These are phyloP conservation scores for Nibea coibor DNA, from an alignment of 2,113 vertebrate species.

Conservation along the genomic window DNA sequence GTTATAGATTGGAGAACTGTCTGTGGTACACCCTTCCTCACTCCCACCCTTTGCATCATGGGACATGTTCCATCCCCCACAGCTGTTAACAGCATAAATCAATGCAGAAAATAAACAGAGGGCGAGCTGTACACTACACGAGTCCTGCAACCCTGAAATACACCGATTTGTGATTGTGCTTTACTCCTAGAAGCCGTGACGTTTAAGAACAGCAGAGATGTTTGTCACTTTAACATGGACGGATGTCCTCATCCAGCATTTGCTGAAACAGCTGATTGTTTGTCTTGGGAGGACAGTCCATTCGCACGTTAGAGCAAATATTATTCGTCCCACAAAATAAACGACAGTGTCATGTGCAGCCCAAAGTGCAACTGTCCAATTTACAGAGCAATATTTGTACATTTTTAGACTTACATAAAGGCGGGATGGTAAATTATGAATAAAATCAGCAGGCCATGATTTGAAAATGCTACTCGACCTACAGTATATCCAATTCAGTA, in stretches of 20 bases:
- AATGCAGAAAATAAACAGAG: neutral
- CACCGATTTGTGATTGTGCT: neutral
- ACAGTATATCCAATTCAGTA: no score
- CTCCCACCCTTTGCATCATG: slow-evolving; percentile 7
- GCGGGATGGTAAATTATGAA: no score
- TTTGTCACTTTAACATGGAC: neutral
- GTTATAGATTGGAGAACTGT: slow-evolving; percentile 6
- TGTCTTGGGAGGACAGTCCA: no score
- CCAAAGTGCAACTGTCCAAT: no score
- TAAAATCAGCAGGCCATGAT: no score
- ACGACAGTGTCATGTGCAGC: neutral
- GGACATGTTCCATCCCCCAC: neutral
- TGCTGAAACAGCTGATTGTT: neutral
- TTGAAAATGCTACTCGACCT: no score
- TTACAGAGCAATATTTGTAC: no score
- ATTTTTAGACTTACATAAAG: no score
- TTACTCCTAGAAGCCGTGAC: neutral
- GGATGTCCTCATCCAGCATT: neutral
- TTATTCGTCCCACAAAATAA: neutral
- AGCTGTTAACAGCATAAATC: neutral
- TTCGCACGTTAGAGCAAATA: no score
- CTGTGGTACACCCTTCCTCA: neutral
- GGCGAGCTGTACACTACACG: neutral
- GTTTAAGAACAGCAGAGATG: neutral
- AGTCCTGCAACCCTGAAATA: neutral